Base-by-base conservation (phyloP, 1,140 invertebrate species). In the Magallana gigas region DNA sequence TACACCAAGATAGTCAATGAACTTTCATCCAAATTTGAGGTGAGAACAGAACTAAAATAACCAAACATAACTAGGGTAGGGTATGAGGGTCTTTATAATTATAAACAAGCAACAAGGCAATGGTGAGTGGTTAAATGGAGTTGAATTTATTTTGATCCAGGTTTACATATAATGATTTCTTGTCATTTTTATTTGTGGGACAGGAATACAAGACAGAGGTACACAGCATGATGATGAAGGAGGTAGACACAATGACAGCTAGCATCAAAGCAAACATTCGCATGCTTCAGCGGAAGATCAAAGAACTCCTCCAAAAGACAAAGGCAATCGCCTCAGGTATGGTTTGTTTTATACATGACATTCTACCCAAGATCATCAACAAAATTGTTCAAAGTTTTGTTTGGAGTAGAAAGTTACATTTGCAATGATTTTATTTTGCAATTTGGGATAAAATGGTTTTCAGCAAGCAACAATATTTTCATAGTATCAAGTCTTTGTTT, bases 1-100 rank as follows among this genome's bases (percentile, higher is more conserved):
- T 91, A 91, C 76, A 86, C 87, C 81, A 80, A 87, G 86, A 57
- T 88, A 12, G 87, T 89, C 23, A 87, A 86, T 9, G 83, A 81
- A 16, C 29, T 88, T 23, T 68, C 87, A 36, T 58, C 84, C 1
- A 86, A 81, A 48, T 62, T 91, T 0, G 59, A 89, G 89, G 91
- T 91, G 81, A 81, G 59, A 80, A 7, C 14, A 18, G n/a, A 84
- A 48, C 23, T 76, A 29, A 29, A 76, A 29, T 76, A 16, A 16
- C 16, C 18, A 16, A n/a, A 6, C 18, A 64, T 18, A 64, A 64
- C 29, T 48, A 11, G n/a, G 58, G 16, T 62, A 62, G 36, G 60
- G 36, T 48, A 4, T 48, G 36, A 48, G 36, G 36, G 36, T 2
- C 36, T 48, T 48, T 5, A 48, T 23, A 48, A 2, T 48, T 48